Evolutionary conservation across 2,113 vertebrate species (phyloP).

Genomic region (Tachysurus vachellii): DNA sequence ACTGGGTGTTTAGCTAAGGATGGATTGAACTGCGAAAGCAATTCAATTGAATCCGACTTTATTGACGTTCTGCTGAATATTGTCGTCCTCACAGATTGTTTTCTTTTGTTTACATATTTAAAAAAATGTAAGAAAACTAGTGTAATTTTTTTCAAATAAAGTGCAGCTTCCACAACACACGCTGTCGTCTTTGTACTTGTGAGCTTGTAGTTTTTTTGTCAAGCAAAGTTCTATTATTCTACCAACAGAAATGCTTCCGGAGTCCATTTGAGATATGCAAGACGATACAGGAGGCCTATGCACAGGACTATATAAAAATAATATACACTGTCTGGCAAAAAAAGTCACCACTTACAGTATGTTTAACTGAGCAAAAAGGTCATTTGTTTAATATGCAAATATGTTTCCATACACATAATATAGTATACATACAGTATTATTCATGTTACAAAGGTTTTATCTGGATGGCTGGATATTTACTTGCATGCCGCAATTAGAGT

Average conservation of each 20-base stretch:
- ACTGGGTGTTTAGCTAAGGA: slow-evolving; percentile 78
- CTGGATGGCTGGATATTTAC: not conserved
- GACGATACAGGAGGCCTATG: not conserved
- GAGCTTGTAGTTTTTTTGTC: not conserved
- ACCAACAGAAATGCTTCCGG: not conserved
- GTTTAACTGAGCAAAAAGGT: too few species aligned
- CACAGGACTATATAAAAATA: not conserved
- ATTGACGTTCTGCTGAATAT: slow-evolving; percentile 89
- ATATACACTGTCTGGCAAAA: not conserved
- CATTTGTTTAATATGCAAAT: too few species aligned
- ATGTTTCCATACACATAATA: too few species aligned
- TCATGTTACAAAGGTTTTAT: not conserved
- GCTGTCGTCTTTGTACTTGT: not conserved
- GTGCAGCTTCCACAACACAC: slow-evolving; percentile 95
- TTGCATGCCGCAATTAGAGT: too few species aligned
- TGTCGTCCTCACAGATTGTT: slow-evolving; percentile 92
- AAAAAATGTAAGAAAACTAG: slow-evolving; percentile 95
- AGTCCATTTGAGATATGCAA: not conserved
- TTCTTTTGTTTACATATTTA: slow-evolving; percentile 98
- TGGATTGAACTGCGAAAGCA: slow-evolving; percentile 90
- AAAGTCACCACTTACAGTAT: too few species aligned
- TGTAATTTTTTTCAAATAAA: slow-evolving; percentile 94
- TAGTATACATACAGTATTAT: too few species aligned
- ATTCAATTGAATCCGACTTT: slow-evolving; percentile 82
- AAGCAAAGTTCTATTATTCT: not conserved